Percentiles rank a stretch among this genome's conserved stretches.
phyloP scores from a whole-genome alignment of 2,888 invertebrate genomes.

The Myopa testacea region DNA sequence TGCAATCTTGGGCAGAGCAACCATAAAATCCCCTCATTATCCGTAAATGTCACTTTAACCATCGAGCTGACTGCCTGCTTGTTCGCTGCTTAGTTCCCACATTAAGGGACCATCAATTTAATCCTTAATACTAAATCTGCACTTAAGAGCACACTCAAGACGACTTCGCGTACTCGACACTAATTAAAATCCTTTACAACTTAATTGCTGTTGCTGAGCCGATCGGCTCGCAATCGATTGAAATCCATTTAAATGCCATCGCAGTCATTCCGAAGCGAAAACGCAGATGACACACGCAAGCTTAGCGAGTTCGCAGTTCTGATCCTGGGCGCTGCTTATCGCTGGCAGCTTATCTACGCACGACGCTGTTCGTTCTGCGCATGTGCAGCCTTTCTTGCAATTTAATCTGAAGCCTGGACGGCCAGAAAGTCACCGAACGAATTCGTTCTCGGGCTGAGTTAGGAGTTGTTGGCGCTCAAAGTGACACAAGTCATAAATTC shows the following conservation, averaged over 20 bases:
- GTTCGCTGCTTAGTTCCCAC: conserved; percentile 25
- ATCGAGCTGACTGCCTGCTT: not conserved
- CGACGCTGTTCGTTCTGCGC: conserved; percentile 6
- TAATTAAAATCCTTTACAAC: conserved; percentile 34
- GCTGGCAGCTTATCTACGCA: conserved; percentile 24
- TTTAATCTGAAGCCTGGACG: conserved; percentile 4
- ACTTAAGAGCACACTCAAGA: not conserved
- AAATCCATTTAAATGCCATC: conserved; percentile 10
- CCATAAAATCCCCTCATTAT: not conserved
- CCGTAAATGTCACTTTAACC: conserved; percentile 1
- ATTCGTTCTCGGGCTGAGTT: conserved; percentile 53
- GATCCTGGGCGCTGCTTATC: conserved; percentile 4
- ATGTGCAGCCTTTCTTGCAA: conserved; percentile 20
- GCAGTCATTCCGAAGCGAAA: not conserved
- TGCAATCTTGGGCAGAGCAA: too few species aligned
- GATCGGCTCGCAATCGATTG: conserved; percentile 23
- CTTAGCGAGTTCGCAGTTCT: conserved; percentile 13
- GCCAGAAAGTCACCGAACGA: not conserved
- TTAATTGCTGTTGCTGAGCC: conserved; percentile 2
- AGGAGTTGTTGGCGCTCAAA: conserved; percentile 61
- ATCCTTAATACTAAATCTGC: conserved; percentile 21
- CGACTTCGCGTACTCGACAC: conserved; percentile 13
- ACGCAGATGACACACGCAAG: conserved; percentile 10
- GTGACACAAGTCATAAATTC: conserved; percentile 65
- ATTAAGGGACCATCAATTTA: conserved; percentile 18